Evolutionary conservation across 2,113 vertebrate genomes (phyloP).

Genomic region (Gobio gobio): DNA sequence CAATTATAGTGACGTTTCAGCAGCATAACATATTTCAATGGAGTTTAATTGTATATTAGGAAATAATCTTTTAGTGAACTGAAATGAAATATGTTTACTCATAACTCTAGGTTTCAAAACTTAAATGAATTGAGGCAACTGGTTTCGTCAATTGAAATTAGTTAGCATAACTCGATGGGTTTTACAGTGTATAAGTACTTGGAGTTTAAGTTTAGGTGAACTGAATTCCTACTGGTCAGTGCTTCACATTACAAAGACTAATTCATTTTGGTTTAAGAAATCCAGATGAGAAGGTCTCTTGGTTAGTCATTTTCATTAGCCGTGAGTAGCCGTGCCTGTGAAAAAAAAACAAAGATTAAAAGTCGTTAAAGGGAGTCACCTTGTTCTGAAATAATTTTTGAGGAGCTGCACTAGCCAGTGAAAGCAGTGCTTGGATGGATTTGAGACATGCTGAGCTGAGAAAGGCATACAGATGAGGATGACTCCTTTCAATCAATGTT

Average conservation of each 20-base stretch:
- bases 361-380: constrained; percentile 13
- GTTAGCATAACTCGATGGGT: too few relatives aligned
- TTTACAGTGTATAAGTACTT: too few relatives aligned
- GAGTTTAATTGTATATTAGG: too few relatives aligned
- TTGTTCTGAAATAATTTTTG: constrained; percentile 24
- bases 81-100: too few relatives aligned
- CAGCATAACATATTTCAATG: too few relatives aligned
- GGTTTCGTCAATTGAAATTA: too few relatives aligned
- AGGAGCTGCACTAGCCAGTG: neutral
- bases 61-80: too few relatives aligned
- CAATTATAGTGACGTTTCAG: too few relatives aligned
- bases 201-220: too few relatives aligned
- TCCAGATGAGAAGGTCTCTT: neutral
- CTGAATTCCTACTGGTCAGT: neutral
- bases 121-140: too few relatives aligned
- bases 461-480: constrained; percentile 35
- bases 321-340: neutral
- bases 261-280: neutral
- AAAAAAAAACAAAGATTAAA: neutral
- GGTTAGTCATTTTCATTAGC: neutral
- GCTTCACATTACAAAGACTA: neutral
- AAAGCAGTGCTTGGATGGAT: constrained; percentile 17
- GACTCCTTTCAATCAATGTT: constrained; percentile 27
- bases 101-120: too few relatives aligned
- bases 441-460: neutral